A percentile compares a stretch with the other conserved stretches of the same genome.
phyloP scores from a whole-genome alignment of 2,888 invertebrate genomes.

The Drosophila parthenogenetica region DNA sequence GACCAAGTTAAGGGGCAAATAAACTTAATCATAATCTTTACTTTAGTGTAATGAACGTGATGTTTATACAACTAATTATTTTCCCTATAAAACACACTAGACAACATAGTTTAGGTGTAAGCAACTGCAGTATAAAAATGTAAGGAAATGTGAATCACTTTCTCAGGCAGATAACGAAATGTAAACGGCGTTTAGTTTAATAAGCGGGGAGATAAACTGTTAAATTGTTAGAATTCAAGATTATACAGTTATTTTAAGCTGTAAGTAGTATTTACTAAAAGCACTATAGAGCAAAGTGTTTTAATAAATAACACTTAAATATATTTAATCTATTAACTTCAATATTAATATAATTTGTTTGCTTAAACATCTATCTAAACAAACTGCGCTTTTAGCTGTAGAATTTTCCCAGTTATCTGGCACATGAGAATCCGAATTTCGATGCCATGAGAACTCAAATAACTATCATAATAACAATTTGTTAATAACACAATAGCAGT shows the following conservation, averaged over 20 bases:
- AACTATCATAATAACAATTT: slow-evolving; percentile 35
- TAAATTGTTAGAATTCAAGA: no score
- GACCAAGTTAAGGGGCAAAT: background rate
- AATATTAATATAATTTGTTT: background rate
- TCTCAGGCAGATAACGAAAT: background rate
- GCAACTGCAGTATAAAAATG: background rate
- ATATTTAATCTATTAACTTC: background rate
- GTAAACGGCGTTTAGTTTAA: background rate
- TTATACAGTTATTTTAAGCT: no score
- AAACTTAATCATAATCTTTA: background rate
- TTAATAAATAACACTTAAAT: background rate
- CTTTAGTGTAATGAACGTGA: background rate
- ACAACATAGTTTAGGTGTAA: background rate
- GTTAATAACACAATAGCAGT: slow-evolving; percentile 16
- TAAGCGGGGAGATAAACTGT: background rate
- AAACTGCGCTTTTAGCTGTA: background rate
- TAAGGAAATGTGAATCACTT: background rate
- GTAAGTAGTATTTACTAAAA: background rate
- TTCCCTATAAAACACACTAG: background rate
- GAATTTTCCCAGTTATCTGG: slow-evolving; percentile 44
- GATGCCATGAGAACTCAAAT: slow-evolving; percentile 24
- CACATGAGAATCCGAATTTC: slow-evolving; percentile 22
- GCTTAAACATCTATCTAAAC: background rate
- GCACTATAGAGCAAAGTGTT: no score
- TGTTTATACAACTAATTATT: background rate